Base-by-base conservation (phyloP, 1,140 invertebrate genomes). In the Littorina saxatilis region DNA sequence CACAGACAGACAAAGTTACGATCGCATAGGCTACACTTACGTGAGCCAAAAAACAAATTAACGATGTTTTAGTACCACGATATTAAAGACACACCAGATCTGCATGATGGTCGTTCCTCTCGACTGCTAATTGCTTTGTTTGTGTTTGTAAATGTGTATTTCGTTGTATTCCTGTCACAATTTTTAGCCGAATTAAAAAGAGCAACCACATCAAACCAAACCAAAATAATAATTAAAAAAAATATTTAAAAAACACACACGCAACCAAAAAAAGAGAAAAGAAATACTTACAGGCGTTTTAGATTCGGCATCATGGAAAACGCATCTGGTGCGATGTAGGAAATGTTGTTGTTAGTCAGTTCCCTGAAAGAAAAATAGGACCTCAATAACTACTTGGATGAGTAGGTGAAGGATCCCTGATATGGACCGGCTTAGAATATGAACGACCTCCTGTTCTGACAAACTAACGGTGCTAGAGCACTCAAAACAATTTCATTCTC, bases 241-340 rank as follows among this genome's bases (percentile, higher is more conserved):
- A 20, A 20, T 50, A 20, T 50, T 50, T 11, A 20, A 50, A 50
- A 50, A 27, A 35, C 61, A 35, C 29, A 35, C 61, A 35, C 61
- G 35, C 61, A 63, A 3, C 29, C 61, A 63, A 7, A 43, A n/a
- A 73, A 7, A 66, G n/a, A 66, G n/a, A 27, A 11, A 15, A 73
- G 32, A 39, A 47, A 27, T 13, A 76, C 74, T 76, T 58, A 76
- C 74, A 76, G 47, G 23, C 58, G 50, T n/a, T 32, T 76, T 13
- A 76, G 35, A 58, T 76, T 55, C 2, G 74, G 74, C 74, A 76
- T 76, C 74, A 76, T 37, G 5, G 74, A 76, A n/a, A 76, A 76
- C 4, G 74, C 74, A n/a, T 76, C 50, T 9, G 55, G 50, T 5
- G 74, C 50, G 29, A 76, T 76, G 47, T 35, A 58, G 47, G 35